A percentile compares a stretch with the other conserved stretches of the same genome.
phyloP scores from a whole-genome alignment of 2,113 vertebrate species.

The Parus major region DNA sequence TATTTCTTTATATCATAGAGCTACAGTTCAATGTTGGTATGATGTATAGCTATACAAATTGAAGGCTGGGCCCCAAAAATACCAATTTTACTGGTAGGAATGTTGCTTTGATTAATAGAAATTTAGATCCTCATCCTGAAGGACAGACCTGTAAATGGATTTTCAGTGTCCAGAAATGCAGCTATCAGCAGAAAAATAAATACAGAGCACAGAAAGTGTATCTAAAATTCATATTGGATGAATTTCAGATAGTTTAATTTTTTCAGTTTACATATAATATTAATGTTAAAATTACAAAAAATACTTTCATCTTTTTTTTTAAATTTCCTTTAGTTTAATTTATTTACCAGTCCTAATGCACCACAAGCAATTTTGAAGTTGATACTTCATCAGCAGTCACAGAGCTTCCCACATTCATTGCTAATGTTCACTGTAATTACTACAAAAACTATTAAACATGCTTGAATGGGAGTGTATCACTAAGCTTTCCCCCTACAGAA shows the following conservation, averaged over 20 bases:
- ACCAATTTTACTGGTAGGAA: background rate
- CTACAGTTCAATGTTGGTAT: too few species aligned
- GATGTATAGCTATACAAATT: background rate
- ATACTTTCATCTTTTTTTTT: rapidly evolving
- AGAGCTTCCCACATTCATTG: background rate
- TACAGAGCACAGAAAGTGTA: background rate
- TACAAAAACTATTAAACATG: background rate
- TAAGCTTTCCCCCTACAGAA: background rate
- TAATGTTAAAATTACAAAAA: background rate
- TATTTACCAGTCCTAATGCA: background rate
- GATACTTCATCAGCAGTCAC: background rate
- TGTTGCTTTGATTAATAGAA: background rate
- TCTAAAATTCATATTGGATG: background rate
- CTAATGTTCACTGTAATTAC: background rate
- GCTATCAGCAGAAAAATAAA: background rate
- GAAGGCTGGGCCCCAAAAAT: background rate
- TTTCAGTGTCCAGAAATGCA: background rate
- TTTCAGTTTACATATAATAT: background rate
- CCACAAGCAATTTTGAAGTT: background rate
- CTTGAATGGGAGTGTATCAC: background rate
- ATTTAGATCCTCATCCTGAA: background rate
- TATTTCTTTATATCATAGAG: background rate
- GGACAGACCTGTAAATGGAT: background rate
- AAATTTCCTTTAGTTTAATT: background rate
- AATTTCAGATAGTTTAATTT: background rate